Percentiles rank a stretch among this genome's conserved stretches.
Evolutionary conservation across 2,888 invertebrate species (phyloP).

Genomic region (Busseola fusca): DNA sequence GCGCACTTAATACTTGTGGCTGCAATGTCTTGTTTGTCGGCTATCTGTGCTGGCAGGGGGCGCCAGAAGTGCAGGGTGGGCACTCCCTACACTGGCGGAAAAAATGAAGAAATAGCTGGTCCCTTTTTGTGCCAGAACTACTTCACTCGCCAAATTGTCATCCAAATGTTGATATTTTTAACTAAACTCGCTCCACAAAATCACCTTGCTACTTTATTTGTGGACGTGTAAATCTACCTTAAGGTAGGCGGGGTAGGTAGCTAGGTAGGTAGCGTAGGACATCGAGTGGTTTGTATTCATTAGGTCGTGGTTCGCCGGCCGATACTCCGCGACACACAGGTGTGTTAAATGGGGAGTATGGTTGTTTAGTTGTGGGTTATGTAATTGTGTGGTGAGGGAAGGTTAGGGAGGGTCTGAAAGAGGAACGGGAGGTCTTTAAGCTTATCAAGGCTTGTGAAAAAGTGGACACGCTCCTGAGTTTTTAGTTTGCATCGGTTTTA

Average conservation of each 20-base stretch:
- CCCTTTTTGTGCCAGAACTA: too few species aligned
- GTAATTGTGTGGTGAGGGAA: not conserved
- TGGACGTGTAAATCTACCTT: conserved; percentile 15
- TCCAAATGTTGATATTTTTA: too few species aligned
- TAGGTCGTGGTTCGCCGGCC: conserved; percentile 63
- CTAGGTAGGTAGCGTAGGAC: conserved; percentile 38
- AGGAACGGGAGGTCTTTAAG: not conserved
- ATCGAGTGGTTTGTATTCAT: conserved; percentile 74
- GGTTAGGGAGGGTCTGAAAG: not conserved
- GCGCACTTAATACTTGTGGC: too few species aligned
- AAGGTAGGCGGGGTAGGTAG: conserved; percentile 11
- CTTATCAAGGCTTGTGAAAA: not conserved
- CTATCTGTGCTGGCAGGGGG: too few species aligned
- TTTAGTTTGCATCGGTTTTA: not conserved
- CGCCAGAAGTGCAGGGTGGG: too few species aligned
- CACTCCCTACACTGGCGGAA: too few species aligned
- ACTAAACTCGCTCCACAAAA: not conserved
- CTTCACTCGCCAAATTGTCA: too few species aligned
- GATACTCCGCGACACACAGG: conserved; percentile 43
- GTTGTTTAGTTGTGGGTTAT: conserved; percentile 1
- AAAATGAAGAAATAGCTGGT: too few species aligned
- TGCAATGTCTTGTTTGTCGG: too few species aligned
- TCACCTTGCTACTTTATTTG: not conserved
- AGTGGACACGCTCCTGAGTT: not conserved
- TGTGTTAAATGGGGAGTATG: not conserved